Conservation (phyloP, 92 coral and sea anemone species). For the Phenganax stokvisi region DNA sequence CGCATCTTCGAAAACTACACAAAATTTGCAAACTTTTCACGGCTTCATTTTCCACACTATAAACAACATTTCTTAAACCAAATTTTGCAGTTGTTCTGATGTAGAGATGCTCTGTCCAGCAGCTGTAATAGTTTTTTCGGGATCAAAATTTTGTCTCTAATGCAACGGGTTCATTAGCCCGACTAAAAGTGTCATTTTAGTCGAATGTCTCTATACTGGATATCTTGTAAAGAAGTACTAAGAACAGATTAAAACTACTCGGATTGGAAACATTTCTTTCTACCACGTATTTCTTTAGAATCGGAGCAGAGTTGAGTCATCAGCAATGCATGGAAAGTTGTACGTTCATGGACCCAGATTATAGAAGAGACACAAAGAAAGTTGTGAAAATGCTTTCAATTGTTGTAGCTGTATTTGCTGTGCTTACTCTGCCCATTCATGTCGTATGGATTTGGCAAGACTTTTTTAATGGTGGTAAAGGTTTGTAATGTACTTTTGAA, state of each 20-base stretch:
- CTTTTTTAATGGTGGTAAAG: constrained; percentile 58
- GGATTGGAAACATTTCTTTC: not conserved
- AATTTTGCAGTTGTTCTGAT: too few species aligned
- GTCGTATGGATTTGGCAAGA: constrained; percentile 76
- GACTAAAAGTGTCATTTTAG: too few species aligned
- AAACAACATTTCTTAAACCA: too few species aligned
- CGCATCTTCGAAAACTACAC: too few species aligned
- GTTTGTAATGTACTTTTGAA: constrained; percentile 41
- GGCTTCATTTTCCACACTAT: too few species aligned
- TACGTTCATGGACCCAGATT: constrained; percentile 61
- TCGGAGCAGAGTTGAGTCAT: constrained; percentile 27
- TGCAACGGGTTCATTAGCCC: too few species aligned
- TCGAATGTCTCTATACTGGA: too few species aligned
- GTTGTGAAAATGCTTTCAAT: constrained; percentile 85
- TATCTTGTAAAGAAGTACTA: too few species aligned
- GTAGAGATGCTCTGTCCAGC: too few species aligned
- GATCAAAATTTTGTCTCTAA: too few species aligned
- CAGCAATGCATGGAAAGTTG: constrained; percentile 8
- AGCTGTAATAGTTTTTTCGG: too few species aligned
- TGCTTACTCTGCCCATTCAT: constrained; percentile 81
- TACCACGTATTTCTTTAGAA: not conserved
- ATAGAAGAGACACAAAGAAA: constrained; percentile 78
- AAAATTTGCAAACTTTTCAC: too few species aligned
- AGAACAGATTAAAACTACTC: not conserved
- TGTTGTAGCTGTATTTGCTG: constrained; percentile 81